A percentile compares a stretch with the other conserved stretches of the same genome.
Evolutionary conservation across 2,797 vertebrate genomes (phyloP).

Genomic region (Alfaro cultratus): DNA sequence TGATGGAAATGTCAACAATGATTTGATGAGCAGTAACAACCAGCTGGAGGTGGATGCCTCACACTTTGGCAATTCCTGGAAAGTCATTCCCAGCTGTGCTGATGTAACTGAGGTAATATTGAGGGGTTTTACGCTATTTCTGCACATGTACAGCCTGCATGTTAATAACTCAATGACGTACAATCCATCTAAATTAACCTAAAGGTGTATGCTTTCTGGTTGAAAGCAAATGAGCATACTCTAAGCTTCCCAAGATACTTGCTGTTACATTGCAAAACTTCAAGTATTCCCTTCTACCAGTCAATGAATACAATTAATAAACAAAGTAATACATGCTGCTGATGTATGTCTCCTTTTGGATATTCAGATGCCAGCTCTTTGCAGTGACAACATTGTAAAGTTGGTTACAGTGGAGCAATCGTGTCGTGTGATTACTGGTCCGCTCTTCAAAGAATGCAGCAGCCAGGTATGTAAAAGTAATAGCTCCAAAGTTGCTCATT

Average conservation of each 20-base stretch:
- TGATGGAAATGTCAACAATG: slow-evolving; percentile 94
- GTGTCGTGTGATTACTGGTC: slow-evolving; percentile 87
- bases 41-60: slow-evolving; percentile 89
- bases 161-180: neutral
- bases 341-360: slow-evolving; percentile 14
- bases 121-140: neutral
- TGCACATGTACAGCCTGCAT: neutral
- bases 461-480: slow-evolving; percentile 82
- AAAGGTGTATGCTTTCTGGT: neutral
- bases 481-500: neutral
- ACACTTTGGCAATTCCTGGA: slow-evolving; percentile 98
- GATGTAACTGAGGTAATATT: slow-evolving; percentile 86
- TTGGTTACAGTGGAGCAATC: slow-evolving; percentile 91
- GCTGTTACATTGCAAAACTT: neutral
- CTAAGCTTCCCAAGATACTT: neutral
- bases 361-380: slow-evolving; percentile 75
- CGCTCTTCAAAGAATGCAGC: slow-evolving; percentile 88
- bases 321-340: neutral
- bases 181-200: neutral
- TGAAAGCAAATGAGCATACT: slow-evolving; percentile 1
- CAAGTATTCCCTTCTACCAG: neutral
- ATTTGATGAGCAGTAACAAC: slow-evolving; percentile 92
- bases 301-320: neutral
- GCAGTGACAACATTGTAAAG: slow-evolving; percentile 84
- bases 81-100: slow-evolving; percentile 88